These are phyloP conservation scores for Hyphantria cunea DNA, from an alignment of 1,140 invertebrate genomes.

Conservation along the genomic window DNA sequence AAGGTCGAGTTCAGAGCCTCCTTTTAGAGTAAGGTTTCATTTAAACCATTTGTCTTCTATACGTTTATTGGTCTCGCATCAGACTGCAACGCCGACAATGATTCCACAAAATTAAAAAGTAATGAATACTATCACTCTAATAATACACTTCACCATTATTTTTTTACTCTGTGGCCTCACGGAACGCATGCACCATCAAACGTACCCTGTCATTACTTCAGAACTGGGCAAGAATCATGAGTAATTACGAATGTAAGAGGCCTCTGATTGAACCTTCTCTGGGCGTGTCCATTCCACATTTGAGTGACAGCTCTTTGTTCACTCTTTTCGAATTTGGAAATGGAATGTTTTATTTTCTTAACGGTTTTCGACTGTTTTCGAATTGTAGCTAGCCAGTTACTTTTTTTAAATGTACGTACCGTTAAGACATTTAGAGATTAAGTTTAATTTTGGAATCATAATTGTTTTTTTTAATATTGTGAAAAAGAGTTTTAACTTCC, in stretches of 20 bases:
- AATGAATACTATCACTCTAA: conserved; percentile 29
- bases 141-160: conserved; percentile 24
- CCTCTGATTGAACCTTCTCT: conserved; percentile 34
- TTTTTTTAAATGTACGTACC: neutral
- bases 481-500: too few species aligned
- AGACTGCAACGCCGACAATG: conserved; percentile 14
- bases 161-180: conserved; percentile 28
- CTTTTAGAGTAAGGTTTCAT: too few species aligned
- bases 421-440: neutral
- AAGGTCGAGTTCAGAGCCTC: too few species aligned
- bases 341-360: conserved; percentile 44
- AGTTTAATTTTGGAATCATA: too few species aligned
- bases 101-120: conserved; percentile 26
- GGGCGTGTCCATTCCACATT: conserved; percentile 53
- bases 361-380: conserved; percentile 36
- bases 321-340: conserved; percentile 41
- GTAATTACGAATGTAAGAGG: conserved; percentile 51
- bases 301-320: conserved; percentile 59
- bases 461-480: too few species aligned
- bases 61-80: neutral
- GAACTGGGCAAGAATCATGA: conserved; percentile 54
- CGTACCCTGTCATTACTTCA: conserved; percentile 59
- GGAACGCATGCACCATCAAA: conserved; percentile 46
- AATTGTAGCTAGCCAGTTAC: conserved; percentile 1
- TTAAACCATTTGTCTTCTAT: conserved; percentile 1